These are phyloP conservation scores for Andrena hattorfiana DNA, from an alignment of 2,888 invertebrate species.

Conservation along the genomic window DNA sequence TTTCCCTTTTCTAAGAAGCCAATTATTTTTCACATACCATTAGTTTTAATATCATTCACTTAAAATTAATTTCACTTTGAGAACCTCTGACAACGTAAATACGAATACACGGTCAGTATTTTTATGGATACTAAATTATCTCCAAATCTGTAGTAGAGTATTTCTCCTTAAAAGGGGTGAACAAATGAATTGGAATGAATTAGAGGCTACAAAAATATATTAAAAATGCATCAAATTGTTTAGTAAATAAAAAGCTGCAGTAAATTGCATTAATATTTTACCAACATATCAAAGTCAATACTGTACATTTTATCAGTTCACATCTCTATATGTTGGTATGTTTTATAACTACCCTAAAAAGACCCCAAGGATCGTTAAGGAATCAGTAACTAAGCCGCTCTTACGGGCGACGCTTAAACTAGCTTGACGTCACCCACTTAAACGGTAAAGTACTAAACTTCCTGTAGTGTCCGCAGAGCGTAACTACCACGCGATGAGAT, in stretches of 20 bases:
- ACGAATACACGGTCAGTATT: no score
- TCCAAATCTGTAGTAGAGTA: not conserved
- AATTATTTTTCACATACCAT: not conserved
- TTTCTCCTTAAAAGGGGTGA: not conserved
- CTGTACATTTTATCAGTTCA: not conserved
- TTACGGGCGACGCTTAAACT: slow-evolving; percentile 79
- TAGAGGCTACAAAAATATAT: not conserved
- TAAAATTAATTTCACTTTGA: no score
- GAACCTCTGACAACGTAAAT: no score
- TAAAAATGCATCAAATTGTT: not conserved
- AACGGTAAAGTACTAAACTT: slow-evolving; percentile 68
- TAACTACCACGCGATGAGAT: slow-evolving; percentile 14
- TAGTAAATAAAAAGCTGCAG: not conserved
- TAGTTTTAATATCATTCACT: not conserved
- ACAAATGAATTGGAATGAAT: not conserved
- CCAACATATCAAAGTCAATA: not conserved
- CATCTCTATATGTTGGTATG: not conserved
- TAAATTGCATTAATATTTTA: no score
- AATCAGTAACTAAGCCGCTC: slow-evolving; percentile 79
- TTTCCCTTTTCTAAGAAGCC: not conserved
- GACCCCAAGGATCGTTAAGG: slow-evolving; percentile 28
- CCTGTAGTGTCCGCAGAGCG: slow-evolving; percentile 58
- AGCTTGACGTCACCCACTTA: slow-evolving; percentile 67
- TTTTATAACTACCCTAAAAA: slow-evolving; percentile 1
- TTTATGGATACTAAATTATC: not conserved